Evolutionary conservation across 1,140 invertebrate genomes (phyloP), one percentile per base, ranked within the genome.

Genomic region (Drosophila pandora): DNA sequence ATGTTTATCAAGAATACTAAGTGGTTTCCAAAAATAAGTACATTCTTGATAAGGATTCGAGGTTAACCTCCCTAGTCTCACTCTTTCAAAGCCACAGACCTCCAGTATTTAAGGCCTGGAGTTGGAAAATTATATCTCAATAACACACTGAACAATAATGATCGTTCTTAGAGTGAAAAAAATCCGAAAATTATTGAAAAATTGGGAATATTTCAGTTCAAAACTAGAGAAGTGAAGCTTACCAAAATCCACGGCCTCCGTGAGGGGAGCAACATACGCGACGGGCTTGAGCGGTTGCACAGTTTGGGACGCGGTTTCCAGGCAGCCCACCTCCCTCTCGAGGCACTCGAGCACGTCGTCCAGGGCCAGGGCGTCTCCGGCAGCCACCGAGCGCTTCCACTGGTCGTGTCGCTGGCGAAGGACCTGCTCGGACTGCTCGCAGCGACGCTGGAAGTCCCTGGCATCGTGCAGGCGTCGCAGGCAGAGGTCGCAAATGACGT

Each of bases 401-500:
- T 90, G 80, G 6, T 89, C 89, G 50, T 89, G 79, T 0, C 89
- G 56, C 2, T 60, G 55, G 1, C 71, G 75, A 0, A 90, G 54
- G 28, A 87, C 74, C 30, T 69, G 71, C 23, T 90, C 90, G 1
- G 84, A 74, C 0, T 83, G 71, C 48, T 84, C 60, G 45, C 90
- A 90, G 10, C 72, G 62, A 0, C 71, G 59, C 7, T 78, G 81
- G 28, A 90, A 90, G 10, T 83, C 81, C 8, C 88, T 53, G 3
- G 82, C 73, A 22, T 87, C 70, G 10, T 76, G 74, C 13, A 90
- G 50, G 2, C 76, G 76, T 1, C 70, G 70, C 57, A 80, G 63
- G 28, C 90, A 90, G 1, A 62, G 52, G 5, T 87, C 81, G 34
- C 90, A 90, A n/a, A 90, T 81, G 5, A 90, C 72, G 48, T 90